Conservation (phyloP, 92 coral and sea anemone species). For the Palythoa caribaeorum region DNA sequence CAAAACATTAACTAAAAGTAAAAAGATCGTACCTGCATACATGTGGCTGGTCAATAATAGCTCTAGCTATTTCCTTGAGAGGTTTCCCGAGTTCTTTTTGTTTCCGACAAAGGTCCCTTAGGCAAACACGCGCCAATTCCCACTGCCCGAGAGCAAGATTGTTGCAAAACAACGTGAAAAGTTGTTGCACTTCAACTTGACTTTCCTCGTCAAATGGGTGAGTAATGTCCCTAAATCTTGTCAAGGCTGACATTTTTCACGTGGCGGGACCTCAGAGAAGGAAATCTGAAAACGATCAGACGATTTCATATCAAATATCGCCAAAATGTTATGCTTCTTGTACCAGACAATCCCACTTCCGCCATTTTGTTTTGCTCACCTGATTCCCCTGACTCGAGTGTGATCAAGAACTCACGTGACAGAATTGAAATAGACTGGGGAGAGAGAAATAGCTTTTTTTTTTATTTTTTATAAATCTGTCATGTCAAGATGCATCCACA, state of each 20-base stretch:
- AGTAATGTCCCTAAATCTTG: conserved; percentile 44
- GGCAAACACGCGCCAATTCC: conserved; percentile 93
- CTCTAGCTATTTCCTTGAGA: conserved; percentile 80
- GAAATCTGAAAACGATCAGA: conserved; percentile 6
- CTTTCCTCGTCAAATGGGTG: conserved; percentile 82
- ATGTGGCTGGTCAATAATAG: conserved; percentile 89
- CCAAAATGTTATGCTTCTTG: background rate
- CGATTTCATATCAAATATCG: background rate
- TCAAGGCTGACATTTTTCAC: conserved; percentile 18
- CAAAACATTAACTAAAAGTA: background rate
- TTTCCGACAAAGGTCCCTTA: conserved; percentile 67
- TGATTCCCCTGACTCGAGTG: background rate
- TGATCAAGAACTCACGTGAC: background rate
- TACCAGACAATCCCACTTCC: background rate
- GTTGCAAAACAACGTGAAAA: conserved; percentile 84
- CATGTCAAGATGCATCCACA: no score
- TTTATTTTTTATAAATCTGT: no score
- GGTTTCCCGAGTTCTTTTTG: conserved; percentile 69
- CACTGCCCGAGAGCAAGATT: conserved; percentile 94
- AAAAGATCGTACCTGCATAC: conserved; percentile 61
- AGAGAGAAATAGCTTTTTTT: no score
- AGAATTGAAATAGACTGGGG: conserved; percentile 14
- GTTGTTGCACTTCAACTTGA: conserved; percentile 68
- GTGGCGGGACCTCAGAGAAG: background rate
- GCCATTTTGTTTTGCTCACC: conserved; percentile 49